A percentile compares a stretch with the other conserved stretches of the same genome.
Conservation (phyloP, 2,888 invertebrate species). For the Synergus japonicus region DNA sequence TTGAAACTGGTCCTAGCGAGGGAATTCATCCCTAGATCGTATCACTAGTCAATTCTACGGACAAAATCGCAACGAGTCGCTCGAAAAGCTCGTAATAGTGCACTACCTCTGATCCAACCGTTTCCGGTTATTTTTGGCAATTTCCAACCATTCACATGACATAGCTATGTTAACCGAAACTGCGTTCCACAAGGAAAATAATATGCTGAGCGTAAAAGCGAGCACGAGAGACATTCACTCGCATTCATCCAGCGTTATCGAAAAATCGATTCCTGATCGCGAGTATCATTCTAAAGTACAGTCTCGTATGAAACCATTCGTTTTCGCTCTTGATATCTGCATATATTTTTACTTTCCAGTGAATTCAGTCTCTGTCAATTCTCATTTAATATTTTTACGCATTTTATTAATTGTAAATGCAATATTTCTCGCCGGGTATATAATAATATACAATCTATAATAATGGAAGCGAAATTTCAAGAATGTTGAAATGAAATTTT, state of each 20-base stretch:
- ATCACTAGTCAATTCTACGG: slow-evolving; percentile 18
- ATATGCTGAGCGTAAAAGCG: slow-evolving; percentile 20
- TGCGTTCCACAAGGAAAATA: slow-evolving; percentile 3
- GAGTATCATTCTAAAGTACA: slow-evolving; percentile 1
- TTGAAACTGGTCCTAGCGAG: slow-evolving; percentile 54
- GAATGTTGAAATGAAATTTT: background rate
- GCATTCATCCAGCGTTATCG: slow-evolving; percentile 8
- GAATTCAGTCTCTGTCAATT: background rate
- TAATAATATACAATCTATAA: background rate
- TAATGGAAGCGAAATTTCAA: background rate
- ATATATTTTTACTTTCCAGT: background rate
- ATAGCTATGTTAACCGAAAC: slow-evolving; percentile 45
- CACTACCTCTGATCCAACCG: slow-evolving; percentile 49
- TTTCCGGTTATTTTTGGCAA: slow-evolving; percentile 70
- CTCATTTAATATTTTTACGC: background rate
- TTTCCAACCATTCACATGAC: slow-evolving; percentile 63
- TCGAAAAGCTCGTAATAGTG: slow-evolving; percentile 12
- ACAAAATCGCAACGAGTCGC: slow-evolving; percentile 15
- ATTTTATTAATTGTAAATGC: too few species aligned
- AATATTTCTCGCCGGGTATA: too few species aligned
- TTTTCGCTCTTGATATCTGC: background rate
- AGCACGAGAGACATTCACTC: slow-evolving; percentile 14
- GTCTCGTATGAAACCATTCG: background rate
- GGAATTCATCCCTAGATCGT: background rate
- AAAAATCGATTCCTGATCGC: slow-evolving; percentile 11